phyloP scores from a whole-genome alignment of 2,888 invertebrate species.

The Malthinus seriepunctatus region DNA sequence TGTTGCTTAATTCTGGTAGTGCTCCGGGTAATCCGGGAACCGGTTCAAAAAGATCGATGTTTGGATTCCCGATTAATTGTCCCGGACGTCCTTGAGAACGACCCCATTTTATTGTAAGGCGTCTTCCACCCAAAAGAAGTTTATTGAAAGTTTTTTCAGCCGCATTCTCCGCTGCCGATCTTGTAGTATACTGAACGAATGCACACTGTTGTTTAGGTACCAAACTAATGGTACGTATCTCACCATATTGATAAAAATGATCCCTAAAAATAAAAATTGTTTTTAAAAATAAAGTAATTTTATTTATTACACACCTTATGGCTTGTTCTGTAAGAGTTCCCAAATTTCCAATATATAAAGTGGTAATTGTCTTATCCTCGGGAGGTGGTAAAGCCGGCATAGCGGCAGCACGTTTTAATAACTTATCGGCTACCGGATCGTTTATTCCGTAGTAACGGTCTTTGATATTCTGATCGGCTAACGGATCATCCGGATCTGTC shows the following conservation, averaged over 20 bases:
- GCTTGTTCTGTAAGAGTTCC: conserved; percentile 91
- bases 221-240: conserved; percentile 91
- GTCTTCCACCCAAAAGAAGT: conserved; percentile 76
- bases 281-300: too few relatives aligned
- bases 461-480: conserved; percentile 94
- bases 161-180: conserved; percentile 89
- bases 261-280: conserved; percentile 61
- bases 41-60: conserved; percentile 65
- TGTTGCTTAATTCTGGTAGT: conserved; percentile 66
- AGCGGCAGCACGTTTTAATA: conserved; percentile 86
- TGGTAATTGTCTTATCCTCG: conserved; percentile 95
- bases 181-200: conserved; percentile 93
- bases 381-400: conserved; percentile 95
- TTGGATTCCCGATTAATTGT: conserved; percentile 56
- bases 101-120: conserved; percentile 98
- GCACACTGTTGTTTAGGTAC: conserved; percentile 95
- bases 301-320: conserved; percentile 58
- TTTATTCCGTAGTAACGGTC: conserved; percentile 93
- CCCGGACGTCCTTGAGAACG: conserved; percentile 83
- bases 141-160: conserved; percentile 97
- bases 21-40: conserved; percentile 79
- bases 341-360: conserved; percentile 95
- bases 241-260: conserved; percentile 98
- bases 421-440: conserved; percentile 94
- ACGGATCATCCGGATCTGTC: conserved; percentile 94